Base-by-base conservation (phyloP, 2,888 invertebrate species). In the Pomacea canaliculata region DNA sequence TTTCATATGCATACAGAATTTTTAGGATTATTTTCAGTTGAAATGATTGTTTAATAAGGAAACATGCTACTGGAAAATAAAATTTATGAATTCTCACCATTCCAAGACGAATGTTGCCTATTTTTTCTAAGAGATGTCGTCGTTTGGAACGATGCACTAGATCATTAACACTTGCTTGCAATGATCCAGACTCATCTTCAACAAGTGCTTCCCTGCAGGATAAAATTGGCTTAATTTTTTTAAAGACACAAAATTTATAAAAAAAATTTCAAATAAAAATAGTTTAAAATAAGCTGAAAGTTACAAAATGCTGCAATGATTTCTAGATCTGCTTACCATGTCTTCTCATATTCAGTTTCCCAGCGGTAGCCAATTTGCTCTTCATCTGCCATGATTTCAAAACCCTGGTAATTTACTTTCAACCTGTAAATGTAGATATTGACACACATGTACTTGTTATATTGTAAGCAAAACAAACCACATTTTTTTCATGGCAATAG, bases 181-280 rank as follows among this genome's bases (percentile, higher is more conserved):
- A 92, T 84, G 97, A 93, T 0, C 98, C 99, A 91, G 96, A 95
- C 84, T 97, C 96, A 92, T 98, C 98, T 92, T 99, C 99, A 91
- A 96, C 95, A 78, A 99, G 95, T 27, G 96, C 97, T 91, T 99
- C 98, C 91, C 92, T 92, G 79, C n/a, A 79, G 65, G 73, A n/a
- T 51, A 68, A 63, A 71, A 60, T 27, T 46, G 49, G n/a, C 46
- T 56, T 60, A 68, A 78, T 7, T 56, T 56, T 23, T 65, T 65
- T 27, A 2, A 27, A 23, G 18, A 19, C 65, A 56, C 9, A 9
- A 19, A 12, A 10, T 27, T 59, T 0, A 19, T 0, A 19, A 16
- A 59, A 51, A 56, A n/a, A 49, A 5, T 10, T 23, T 51, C 4
- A 49, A 19, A 48, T 70, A 49, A 37, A 5, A 37, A 37, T 37